Base-by-base conservation (phyloP, 2,888 invertebrate genomes). In the Anodontia alba region DNA sequence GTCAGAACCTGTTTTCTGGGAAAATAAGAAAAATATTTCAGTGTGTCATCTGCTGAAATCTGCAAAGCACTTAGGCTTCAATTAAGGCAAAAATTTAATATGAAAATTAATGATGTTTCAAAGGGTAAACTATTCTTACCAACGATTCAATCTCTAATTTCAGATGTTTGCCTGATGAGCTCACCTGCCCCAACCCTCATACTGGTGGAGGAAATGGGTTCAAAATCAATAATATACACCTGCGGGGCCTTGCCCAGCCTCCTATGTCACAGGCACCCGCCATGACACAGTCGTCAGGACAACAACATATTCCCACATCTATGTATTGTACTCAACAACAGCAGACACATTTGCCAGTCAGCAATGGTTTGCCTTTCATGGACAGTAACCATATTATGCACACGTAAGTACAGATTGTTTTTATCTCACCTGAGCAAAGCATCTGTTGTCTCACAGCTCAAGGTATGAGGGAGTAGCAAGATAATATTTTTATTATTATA, bases 151-250 rank as follows among this genome's bases (percentile, higher is more conserved):
- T n/a, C n/a, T 38, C 38, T 38, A 46, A n/a, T 86, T 88, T 31
- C 84, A 91, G 90, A 73, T 88, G 89, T 79, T 76, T 91, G 66
- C 89, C 90, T 51, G 91, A 91, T 66, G 91, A 90, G 57, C 83
- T 87, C 23, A 88, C 89, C 1, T 90, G 86, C 79, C 85, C 78
- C 69, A 81, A 78, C 54, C 80, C 84, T 26, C 74, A 79, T 62
- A 54, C 77, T 33, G 33, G 68, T 31, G 73, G 66, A 51, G 49
- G 71, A 15, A 86, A 83, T 79, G 86, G 86, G 76, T 86, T 86
- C 69, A 76, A 78, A 29, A 86, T 86, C 46, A 84, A 84, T 78
- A 84, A 84, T 73, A 42, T 76, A 17, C 79, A 82, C 73, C 71
- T 82, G 62, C 78, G 80, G 74, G 80, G 83, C 69, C 71, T 81